Conservation (phyloP, 2,113 vertebrate species). For the Hydrolagus affinis region DNA sequence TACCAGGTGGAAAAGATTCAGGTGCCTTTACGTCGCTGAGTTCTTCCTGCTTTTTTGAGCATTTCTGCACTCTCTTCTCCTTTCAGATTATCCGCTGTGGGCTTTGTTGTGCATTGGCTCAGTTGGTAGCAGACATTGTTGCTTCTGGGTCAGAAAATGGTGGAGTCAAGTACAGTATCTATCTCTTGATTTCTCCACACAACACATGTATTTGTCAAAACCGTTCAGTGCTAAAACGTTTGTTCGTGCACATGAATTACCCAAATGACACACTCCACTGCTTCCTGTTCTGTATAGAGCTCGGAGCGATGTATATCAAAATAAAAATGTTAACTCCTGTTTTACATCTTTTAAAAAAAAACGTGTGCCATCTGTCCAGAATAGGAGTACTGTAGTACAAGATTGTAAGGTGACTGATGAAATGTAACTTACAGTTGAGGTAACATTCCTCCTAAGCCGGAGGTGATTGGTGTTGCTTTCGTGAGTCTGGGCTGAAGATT, state of each 20-base stretch:
- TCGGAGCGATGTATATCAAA: constrained; percentile 2
- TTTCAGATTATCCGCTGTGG: too few species aligned
- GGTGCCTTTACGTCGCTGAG: too few species aligned
- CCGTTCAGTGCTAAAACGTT: not conserved
- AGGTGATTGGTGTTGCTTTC: not conserved
- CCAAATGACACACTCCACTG: constrained; percentile 22
- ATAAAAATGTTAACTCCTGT: not conserved
- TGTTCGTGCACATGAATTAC: constrained; percentile 15
- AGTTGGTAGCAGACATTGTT: too few species aligned
- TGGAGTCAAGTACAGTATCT: not conserved
- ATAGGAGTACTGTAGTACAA: not conserved
- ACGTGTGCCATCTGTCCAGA: constrained; percentile 19
- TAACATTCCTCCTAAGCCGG: not conserved
- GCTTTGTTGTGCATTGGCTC: too few species aligned
- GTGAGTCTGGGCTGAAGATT: not conserved
- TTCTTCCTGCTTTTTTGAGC: too few species aligned
- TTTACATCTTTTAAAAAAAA: not conserved
- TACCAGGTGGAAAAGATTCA: too few species aligned
- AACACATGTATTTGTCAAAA: not conserved
- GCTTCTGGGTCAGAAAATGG: too few species aligned
- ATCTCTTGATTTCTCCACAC: not conserved
- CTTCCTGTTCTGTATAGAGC: constrained; percentile 14
- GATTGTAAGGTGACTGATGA: not conserved
- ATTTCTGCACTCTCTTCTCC: too few species aligned
- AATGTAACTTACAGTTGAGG: not conserved